Conservation (phyloP, 2,888 invertebrate species). For the Yponomeuta cagnagella region DNA sequence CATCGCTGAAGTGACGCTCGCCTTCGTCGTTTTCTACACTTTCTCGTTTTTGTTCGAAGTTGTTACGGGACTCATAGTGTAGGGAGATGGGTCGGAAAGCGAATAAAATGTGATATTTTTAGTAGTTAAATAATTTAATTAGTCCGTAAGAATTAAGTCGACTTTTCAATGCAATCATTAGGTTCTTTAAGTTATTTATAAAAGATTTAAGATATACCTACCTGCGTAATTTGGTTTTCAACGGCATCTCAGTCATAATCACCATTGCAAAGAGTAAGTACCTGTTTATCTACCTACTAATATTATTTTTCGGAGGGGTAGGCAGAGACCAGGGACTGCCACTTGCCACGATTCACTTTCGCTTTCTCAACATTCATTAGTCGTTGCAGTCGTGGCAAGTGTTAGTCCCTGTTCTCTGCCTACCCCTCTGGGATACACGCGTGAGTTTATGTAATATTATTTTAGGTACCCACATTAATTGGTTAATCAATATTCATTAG, state of each 20-base stretch:
- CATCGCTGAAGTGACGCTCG: conserved; percentile 66
- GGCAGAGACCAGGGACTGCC: too few species aligned
- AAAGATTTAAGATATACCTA: conserved; percentile 1
- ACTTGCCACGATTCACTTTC: too few species aligned
- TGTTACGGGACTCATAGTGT: conserved; percentile 61
- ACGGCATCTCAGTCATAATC: not conserved
- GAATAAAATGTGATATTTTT: conserved; percentile 59
- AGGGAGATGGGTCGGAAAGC: conserved; percentile 28
- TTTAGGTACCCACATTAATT: too few species aligned
- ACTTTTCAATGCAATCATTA: conserved; percentile 57
- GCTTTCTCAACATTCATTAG: not conserved
- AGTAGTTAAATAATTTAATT: conserved; percentile 34
- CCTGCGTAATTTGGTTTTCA: not conserved
- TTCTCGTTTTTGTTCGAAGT: conserved; percentile 68
- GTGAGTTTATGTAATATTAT: too few species aligned
- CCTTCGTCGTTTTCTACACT: conserved; percentile 61
- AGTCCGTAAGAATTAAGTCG: conserved; percentile 48
- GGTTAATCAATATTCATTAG: too few species aligned
- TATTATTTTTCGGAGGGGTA: not conserved
- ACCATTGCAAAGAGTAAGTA: conserved; percentile 3
- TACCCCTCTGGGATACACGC: too few species aligned
- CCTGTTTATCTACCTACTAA: not conserved
- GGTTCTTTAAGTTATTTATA: conserved; percentile 14
- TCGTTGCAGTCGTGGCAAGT: too few species aligned
- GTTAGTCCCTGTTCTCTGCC: too few species aligned